Percentiles rank a stretch among this genome's conserved stretches.
These are phyloP conservation scores for Chitala chitala DNA, from an alignment of 2,113 vertebrate species.

Conservation along the genomic window DNA sequence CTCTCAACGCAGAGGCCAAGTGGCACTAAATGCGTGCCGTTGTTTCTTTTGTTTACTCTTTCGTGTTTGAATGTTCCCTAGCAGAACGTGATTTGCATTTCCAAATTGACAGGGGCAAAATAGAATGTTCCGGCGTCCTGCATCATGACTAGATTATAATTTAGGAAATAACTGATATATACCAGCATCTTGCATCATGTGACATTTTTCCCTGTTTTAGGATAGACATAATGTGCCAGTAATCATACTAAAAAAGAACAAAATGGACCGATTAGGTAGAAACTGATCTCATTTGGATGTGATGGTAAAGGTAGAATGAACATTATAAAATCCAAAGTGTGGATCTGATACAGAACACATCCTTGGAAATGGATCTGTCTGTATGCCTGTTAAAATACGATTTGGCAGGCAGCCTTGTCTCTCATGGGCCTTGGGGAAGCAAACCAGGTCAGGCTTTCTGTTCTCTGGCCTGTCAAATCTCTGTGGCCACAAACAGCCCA, in stretches of 20 bases:
- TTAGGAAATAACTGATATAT: background rate
- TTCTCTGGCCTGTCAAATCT: constrained; percentile 13
- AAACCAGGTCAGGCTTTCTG: background rate
- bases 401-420: background rate
- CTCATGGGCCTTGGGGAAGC: background rate
- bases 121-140: background rate
- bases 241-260: constrained; percentile 9
- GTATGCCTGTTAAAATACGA: background rate
- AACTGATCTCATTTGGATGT: background rate
- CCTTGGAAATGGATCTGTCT: background rate
- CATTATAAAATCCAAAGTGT: background rate
- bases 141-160: background rate
- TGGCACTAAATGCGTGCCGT: background rate
- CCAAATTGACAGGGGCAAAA: background rate
- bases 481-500: constrained; percentile 1
- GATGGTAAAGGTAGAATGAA: background rate
- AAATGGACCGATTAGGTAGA: background rate
- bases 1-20: background rate
- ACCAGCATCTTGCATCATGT: background rate
- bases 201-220: background rate
- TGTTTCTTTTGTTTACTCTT: background rate
- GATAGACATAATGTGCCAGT: background rate
- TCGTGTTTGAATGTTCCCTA: background rate
- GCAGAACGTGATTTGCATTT: background rate
- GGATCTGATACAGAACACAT: background rate